Conservation (phyloP, 2,113 vertebrate species). For the Tamias sibiricus region DNA sequence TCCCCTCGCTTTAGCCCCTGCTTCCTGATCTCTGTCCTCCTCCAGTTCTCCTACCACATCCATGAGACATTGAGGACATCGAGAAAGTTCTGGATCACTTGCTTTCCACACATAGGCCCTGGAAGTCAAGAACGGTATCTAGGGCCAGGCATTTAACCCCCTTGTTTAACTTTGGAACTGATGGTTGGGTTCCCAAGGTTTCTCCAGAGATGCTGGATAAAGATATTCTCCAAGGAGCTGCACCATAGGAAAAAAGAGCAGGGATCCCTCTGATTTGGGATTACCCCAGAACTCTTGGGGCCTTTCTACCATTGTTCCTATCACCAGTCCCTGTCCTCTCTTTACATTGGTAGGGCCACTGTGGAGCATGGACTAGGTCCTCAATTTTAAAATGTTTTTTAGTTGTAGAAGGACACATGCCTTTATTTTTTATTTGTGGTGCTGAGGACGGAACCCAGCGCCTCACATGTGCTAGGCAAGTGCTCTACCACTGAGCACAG, state of each 20-base stretch:
- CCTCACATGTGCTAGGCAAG: too few species aligned
- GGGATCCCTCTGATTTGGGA: not conserved
- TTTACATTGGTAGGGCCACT: not conserved
- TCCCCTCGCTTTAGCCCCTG: not conserved
- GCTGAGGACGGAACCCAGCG: too few species aligned
- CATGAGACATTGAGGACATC: not conserved
- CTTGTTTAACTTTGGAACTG: not conserved
- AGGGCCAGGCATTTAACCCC: not conserved
- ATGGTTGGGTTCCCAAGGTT: not conserved
- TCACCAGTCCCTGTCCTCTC: not conserved
- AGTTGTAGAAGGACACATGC: too few species aligned
- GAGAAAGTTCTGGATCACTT: not conserved
- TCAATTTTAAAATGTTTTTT: too few species aligned
- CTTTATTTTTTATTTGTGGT: too few species aligned
- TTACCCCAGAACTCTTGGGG: not conserved
- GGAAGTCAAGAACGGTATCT: not conserved
- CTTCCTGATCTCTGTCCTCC: not conserved
- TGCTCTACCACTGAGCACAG: too few species aligned
- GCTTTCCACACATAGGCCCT: not conserved
- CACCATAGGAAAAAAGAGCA: not conserved
- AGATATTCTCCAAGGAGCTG: not conserved
- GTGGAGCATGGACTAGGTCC: not conserved
- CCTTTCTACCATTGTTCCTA: not conserved
- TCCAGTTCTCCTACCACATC: not conserved
- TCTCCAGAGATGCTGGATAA: not conserved